Conservation (phyloP, 2,888 invertebrate species). For the Drosophila tripunctata region DNA sequence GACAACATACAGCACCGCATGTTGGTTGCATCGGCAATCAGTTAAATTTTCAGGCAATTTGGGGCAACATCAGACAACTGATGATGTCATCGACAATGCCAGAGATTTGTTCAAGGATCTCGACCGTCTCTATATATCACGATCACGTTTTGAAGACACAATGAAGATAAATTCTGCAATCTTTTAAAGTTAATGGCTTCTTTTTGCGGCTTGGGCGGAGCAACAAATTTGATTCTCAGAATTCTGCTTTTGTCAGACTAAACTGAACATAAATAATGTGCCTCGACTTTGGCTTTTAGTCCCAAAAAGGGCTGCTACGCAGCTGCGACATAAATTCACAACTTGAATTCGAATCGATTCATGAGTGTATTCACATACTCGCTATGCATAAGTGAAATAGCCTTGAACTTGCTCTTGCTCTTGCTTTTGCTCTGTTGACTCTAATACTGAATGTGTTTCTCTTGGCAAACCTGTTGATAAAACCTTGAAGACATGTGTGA, state of each 20-base stretch:
- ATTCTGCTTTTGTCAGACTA: constrained; percentile 38
- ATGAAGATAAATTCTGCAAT: constrained; percentile 56
- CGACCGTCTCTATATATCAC: constrained; percentile 22
- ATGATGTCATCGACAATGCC: constrained; percentile 60
- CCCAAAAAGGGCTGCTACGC: constrained; percentile 15
- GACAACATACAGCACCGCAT: background rate
- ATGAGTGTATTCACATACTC: constrained; percentile 6
- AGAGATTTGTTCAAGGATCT: constrained; percentile 52
- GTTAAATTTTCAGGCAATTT: constrained; percentile 35
- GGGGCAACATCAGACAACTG: constrained; percentile 30
- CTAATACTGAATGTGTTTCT: constrained; percentile 6
- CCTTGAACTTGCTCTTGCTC: constrained; percentile 51
- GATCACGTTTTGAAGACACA: constrained; percentile 55
- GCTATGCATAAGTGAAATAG: constrained; percentile 1
- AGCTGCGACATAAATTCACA: constrained; percentile 19
- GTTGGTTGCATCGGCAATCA: constrained; percentile 9
- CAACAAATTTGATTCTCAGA: constrained; percentile 64
- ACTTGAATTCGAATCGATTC: constrained; percentile 7
- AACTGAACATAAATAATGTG: constrained; percentile 47
- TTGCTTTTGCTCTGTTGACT: constrained; percentile 23
- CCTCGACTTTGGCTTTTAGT: constrained; percentile 2
- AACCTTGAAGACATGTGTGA: constrained; percentile 44
- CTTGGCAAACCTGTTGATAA: constrained; percentile 18
- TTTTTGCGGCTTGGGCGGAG: constrained; percentile 10
- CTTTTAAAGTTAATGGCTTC: constrained; percentile 15